A percentile compares a stretch with the other conserved stretches of the same genome.
Evolutionary conservation across 92 coral and sea anemone species (phyloP).

Genomic region (Bergia sp.): DNA sequence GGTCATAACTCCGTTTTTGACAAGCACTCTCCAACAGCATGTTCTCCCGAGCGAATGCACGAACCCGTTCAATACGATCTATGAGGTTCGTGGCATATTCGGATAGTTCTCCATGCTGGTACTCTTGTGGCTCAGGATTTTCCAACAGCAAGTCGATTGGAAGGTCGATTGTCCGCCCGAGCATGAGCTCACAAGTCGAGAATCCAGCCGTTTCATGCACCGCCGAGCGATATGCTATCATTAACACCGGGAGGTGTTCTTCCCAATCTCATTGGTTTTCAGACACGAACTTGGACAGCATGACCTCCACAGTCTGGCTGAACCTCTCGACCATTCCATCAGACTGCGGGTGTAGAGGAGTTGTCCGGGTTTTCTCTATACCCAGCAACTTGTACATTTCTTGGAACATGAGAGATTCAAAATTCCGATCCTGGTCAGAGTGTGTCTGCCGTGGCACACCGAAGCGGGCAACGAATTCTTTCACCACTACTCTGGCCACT

Average conservation of each 20-base stretch:
- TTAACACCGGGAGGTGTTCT: background rate
- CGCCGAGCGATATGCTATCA: conserved; percentile 38
- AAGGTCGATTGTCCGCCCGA: conserved; percentile 7
- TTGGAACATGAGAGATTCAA: conserved; percentile 9
- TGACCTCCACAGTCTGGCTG: conserved; percentile 41
- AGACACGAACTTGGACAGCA: conserved; percentile 35
- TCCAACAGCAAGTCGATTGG: conserved; percentile 28
- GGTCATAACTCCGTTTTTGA: conserved; percentile 38
- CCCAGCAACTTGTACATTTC: conserved; percentile 52
- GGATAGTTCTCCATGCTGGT: background rate
- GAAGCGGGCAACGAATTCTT: conserved; percentile 46
- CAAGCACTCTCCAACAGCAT: background rate
- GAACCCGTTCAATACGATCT: conserved; percentile 11
- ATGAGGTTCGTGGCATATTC: conserved; percentile 12
- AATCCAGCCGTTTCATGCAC: conserved; percentile 30
- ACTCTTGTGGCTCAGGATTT: conserved; percentile 25
- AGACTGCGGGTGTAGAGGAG: conserved; percentile 22
- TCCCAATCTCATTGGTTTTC: conserved; percentile 43
- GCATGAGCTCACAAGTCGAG: conserved; percentile 19
- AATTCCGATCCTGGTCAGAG: conserved; percentile 32
- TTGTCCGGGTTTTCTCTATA: conserved; percentile 54
- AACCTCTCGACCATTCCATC: background rate
- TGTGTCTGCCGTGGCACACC: conserved; percentile 47
- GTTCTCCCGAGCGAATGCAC: background rate
- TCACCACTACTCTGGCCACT: conserved; percentile 4